A percentile compares a stretch with the other conserved stretches of the same genome.
phyloP scores from a whole-genome alignment of 2,797 vertebrate species.

The Chaetodon trifasciatus region DNA sequence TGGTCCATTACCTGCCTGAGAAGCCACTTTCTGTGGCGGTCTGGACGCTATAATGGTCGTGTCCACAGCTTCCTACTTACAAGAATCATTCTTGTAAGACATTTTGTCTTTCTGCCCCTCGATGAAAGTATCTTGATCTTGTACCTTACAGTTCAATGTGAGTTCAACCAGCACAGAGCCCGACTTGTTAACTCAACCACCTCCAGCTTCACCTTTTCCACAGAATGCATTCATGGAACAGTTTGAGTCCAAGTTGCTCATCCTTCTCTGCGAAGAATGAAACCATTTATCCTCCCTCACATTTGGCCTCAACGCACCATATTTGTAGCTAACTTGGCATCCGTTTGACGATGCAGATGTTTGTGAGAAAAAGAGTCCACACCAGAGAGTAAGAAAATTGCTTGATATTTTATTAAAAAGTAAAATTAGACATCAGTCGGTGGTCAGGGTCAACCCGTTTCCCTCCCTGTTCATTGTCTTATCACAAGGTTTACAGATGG shows the following conservation, averaged over 20 bases:
- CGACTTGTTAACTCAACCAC: background rate
- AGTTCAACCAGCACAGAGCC: background rate
- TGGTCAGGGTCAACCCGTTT: slow-evolving; percentile 32
- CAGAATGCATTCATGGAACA: slow-evolving; percentile 26
- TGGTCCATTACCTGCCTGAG: slow-evolving; percentile 3
- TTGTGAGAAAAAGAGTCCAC: slow-evolving; percentile 48
- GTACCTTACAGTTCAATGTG: background rate
- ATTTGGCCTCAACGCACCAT: background rate
- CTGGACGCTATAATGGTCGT: slow-evolving; percentile 19
- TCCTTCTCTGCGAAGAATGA: slow-evolving; percentile 16
- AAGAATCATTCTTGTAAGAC: background rate
- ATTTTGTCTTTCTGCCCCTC: no score
- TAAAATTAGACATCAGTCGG: slow-evolving; percentile 67
- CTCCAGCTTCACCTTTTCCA: slow-evolving; percentile 19
- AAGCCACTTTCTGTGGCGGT: slow-evolving; percentile 14
- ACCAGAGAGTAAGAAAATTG: slow-evolving; percentile 52
- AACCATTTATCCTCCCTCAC: background rate
- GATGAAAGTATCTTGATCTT: background rate
- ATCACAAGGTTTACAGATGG: slow-evolving; percentile 77
- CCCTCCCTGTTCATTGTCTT: slow-evolving; percentile 40
- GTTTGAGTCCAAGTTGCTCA: background rate
- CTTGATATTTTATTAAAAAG: slow-evolving; percentile 84
- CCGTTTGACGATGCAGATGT: slow-evolving; percentile 4
- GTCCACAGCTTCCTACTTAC: background rate
- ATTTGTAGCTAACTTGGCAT: background rate